phyloP scores from a whole-genome alignment of 92 coral and sea anemone species.

The Actinostola sp. region DNA sequence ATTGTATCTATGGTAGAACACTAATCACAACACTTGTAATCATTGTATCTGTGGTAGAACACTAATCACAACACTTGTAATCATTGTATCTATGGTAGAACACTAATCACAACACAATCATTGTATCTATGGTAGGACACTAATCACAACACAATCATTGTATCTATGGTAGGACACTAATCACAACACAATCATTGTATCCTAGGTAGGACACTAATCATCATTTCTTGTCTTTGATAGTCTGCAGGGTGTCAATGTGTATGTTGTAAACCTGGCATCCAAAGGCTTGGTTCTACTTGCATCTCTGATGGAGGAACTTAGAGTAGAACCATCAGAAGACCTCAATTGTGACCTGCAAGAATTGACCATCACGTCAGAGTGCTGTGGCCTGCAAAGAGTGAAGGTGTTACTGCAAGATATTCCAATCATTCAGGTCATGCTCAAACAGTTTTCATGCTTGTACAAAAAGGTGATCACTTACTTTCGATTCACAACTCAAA shows the following conservation, averaged over 20 bases:
- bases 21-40: no score
- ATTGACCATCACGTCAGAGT: constrained; percentile 68
- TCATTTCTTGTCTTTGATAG: constrained; percentile 18
- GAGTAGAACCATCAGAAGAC: constrained; percentile 63
- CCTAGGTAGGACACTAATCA: background rate
- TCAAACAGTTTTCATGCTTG: constrained; percentile 72
- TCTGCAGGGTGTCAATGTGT: constrained; percentile 79
- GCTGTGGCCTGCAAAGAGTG: constrained; percentile 87
- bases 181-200: no score
- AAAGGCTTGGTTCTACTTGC: constrained; percentile 74
- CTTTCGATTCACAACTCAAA: no score
- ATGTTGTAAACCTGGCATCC: constrained; percentile 78
- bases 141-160: no score
- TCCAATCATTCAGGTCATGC: constrained; percentile 66
- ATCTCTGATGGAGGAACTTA: constrained; percentile 81
- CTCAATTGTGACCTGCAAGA: no score
- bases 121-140: no score
- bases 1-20: no score
- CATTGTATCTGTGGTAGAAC: no score
- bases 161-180: no score
- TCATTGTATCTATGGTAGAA: no score
- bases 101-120: no score
- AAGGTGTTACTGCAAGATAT: constrained; percentile 66
- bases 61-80: no score
- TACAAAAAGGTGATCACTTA: constrained; percentile 94